phyloP scores from a whole-genome alignment of 2,113 vertebrate genomes.

The Galbula dea region DNA sequence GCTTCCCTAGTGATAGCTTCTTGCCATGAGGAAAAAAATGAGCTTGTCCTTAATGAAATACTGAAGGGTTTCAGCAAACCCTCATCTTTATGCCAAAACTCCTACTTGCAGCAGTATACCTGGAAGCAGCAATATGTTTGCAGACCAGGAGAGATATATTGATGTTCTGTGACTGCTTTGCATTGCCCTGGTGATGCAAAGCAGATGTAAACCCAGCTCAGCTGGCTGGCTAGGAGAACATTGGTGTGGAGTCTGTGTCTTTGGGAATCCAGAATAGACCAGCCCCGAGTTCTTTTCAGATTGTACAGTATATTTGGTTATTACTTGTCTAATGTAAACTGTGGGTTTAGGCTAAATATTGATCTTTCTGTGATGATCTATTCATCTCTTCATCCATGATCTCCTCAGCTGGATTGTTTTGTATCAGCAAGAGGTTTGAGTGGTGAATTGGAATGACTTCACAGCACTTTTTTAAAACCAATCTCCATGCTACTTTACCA shows the following conservation, averaged over 20 bases:
- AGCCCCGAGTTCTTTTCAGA: background rate
- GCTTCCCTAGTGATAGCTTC: background rate
- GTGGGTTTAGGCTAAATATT: background rate
- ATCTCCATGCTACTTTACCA: background rate
- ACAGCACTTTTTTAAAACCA: background rate
- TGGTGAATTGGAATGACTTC: background rate
- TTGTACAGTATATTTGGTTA: background rate
- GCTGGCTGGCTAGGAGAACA: background rate
- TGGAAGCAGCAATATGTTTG: background rate
- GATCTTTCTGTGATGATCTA: background rate
- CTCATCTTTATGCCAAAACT: background rate
- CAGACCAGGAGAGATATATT: background rate
- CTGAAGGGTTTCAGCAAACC: background rate
- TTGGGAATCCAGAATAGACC: background rate
- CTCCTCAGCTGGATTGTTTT: background rate
- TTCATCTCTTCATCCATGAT: background rate
- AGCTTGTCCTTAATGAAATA: background rate
- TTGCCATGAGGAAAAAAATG: background rate
- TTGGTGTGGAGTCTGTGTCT: background rate
- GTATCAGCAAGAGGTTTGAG: background rate
- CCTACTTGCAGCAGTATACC: background rate
- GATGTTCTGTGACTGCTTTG: background rate
- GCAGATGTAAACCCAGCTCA: background rate
- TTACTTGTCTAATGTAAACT: background rate
- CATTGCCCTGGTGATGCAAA: background rate